Evolutionary conservation across 2,113 vertebrate genomes (phyloP).

Genomic region (Pyrgilauda ruficollis): DNA sequence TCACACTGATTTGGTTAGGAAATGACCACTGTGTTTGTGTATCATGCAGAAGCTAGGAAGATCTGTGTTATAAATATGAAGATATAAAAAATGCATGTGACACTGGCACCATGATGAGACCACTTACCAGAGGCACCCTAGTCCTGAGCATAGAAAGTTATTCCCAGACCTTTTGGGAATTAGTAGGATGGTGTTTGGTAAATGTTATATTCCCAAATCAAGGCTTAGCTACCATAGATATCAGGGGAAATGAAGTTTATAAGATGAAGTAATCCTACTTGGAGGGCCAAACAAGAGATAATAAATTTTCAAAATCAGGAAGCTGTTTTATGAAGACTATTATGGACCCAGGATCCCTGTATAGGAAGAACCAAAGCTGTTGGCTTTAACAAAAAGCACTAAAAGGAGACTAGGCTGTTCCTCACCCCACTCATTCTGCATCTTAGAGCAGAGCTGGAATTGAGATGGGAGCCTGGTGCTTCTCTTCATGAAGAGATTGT

Average conservation of each 20-base stretch:
- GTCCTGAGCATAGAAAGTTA: not conserved
- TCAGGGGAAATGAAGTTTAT: not conserved
- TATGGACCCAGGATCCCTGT: not conserved
- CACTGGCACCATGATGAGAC: rapidly evolving
- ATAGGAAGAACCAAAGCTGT: not conserved
- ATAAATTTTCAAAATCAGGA: not conserved
- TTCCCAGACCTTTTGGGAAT: not conserved
- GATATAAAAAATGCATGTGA: not conserved
- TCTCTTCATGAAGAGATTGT: not conserved
- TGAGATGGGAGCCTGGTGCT: not conserved
- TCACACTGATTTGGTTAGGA: not conserved
- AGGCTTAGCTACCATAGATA: not conserved
- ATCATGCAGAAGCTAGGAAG: not conserved
- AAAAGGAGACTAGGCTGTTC: not conserved
- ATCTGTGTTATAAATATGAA: not conserved
- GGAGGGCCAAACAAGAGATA: not conserved
- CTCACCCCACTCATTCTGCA: not conserved
- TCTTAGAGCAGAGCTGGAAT: not conserved
- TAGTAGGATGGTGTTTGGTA: not conserved
- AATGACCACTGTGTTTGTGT: not conserved
- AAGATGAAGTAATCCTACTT: not conserved
- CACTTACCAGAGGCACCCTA: not conserved
- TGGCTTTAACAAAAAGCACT: not conserved
- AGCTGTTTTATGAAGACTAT: not conserved
- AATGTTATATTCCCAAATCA: not conserved